Evolutionary conservation across 2,797 vertebrate species (phyloP), one percentile per base, ranked within the genome.

Genomic region (Tangara arthus): DNA sequence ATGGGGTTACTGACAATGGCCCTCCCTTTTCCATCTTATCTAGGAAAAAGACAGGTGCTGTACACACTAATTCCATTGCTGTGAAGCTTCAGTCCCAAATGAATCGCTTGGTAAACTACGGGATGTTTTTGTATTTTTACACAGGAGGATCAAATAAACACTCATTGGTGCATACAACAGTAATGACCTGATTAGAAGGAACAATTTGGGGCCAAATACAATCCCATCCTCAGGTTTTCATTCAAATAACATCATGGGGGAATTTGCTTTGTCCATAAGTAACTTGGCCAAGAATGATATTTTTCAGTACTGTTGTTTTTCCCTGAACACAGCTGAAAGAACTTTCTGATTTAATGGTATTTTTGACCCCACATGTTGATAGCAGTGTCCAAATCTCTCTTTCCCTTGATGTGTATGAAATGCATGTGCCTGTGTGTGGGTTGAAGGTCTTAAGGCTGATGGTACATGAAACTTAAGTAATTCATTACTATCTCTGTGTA

Each of bases 61-160:
- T 52, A 85, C 87, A 68, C 70, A 76, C 82, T 93, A 78, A 76
- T 94, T 92, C 95, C 87, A 68, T 46, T 94, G 90, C 92, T 95
- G 89, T 93, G 95, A 96, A 95, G 92, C 93, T 93, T 95, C 83
- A 59, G 73, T 89, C 87, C 89, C 95, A 92, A 94, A 97, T 63
- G 50, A 96, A 88, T 82, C 27, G 7, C 92, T 97, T 95, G 55
- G 85, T 89, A 96, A 97, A 96, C 71, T 82, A 96, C 78, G 93
- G 88, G 96, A 96, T 95, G 91, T 97, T 97, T 96, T 96, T 97
- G 88, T 96, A 94, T 94, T 97, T 97, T 97, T 95, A 97, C 96
- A 97, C 91, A 96, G 94, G 96, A 91, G 82, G 82, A 94, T 96
- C 92, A 82, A 92, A 92, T 92, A 88, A 97, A 94, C 64, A 57